phyloP scores from a whole-genome alignment of 2,797 vertebrate genomes.

The Cirrhinus mrigala region DNA sequence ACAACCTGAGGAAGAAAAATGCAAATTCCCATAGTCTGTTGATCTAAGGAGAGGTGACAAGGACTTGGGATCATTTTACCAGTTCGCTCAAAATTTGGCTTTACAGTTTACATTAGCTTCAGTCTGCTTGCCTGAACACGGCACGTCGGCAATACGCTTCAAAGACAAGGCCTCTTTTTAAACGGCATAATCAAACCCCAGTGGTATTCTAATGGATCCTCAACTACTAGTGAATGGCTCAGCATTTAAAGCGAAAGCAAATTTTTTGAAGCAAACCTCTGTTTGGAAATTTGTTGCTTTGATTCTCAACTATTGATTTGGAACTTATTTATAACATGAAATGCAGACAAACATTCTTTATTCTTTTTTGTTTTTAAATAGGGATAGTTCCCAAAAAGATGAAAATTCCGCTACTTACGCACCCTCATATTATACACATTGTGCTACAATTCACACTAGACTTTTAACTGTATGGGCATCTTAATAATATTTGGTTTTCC shows the following conservation, averaged over 20 bases:
- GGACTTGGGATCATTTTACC: conserved; percentile 79
- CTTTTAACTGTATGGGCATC: neutral
- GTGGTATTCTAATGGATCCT: neutral
- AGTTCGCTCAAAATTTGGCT: conserved; percentile 74
- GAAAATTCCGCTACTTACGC: neutral
- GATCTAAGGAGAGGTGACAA: conserved; percentile 81
- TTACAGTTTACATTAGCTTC: conserved; percentile 75
- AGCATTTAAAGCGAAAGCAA: conserved; percentile 40
- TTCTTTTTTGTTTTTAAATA: neutral
- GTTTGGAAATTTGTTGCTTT: neutral
- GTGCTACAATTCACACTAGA: neutral
- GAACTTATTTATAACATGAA: neutral
- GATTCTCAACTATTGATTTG: neutral
- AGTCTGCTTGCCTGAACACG: conserved; percentile 64
- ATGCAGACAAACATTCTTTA: neutral
- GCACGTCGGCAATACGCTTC: conserved; percentile 28
- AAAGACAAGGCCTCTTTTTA: conserved; percentile 48
- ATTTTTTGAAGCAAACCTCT: neutral
- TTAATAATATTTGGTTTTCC: neutral
- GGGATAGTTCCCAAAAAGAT: neutral
- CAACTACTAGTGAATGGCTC: conserved; percentile 47
- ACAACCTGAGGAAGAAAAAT: conserved; percentile 62
- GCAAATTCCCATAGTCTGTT: conserved; percentile 72
- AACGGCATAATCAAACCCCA: conserved; percentile 39
- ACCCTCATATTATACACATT: neutral